phyloP scores from a whole-genome alignment of 2,797 vertebrate species.

The Coendou prehensilis region DNA sequence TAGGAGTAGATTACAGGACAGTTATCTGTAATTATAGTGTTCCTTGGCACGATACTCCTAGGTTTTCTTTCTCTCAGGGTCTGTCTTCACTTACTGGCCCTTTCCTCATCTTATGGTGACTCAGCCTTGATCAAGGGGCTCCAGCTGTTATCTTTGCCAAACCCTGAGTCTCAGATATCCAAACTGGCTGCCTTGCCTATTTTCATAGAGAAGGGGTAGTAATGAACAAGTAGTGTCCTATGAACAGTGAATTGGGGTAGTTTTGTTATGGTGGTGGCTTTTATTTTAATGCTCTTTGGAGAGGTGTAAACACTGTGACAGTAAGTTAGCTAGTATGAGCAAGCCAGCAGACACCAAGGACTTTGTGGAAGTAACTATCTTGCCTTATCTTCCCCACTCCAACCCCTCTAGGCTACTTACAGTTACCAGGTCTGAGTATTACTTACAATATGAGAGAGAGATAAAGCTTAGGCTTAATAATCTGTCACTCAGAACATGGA shows the following conservation, averaged over 20 bases:
- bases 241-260: not conserved
- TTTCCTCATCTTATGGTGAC: not conserved
- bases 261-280: not conserved
- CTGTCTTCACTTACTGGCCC: slow-evolving; percentile 4
- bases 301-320: slow-evolving; percentile 17
- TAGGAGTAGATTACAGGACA: slow-evolving; percentile 23
- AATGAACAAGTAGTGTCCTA: slow-evolving; percentile 2
- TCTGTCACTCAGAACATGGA: slow-evolving; percentile 42
- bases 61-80: not conserved
- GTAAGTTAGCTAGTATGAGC: not conserved
- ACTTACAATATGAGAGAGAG: slow-evolving; percentile 47
- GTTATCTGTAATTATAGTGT: not conserved
- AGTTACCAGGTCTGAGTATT: slow-evolving; percentile 49
- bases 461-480: slow-evolving; percentile 56
- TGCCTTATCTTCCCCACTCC: slow-evolving; percentile 30
- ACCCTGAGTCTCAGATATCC: not conserved
- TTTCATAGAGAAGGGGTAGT: not conserved
- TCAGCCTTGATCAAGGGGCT: slow-evolving; percentile 19
- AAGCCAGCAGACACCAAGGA: slow-evolving; percentile 3
- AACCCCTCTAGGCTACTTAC: not conserved
- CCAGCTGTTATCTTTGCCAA: slow-evolving; percentile 14
- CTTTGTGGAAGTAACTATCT: slow-evolving; percentile 46
- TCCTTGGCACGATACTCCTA: slow-evolving; percentile 23
- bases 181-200: slow-evolving; percentile 13
- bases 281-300: slow-evolving; percentile 41